Evolutionary conservation across 2,888 invertebrate species (phyloP), one percentile per base, ranked within the genome.

Genomic region (Hemicrepidius hirtus): DNA sequence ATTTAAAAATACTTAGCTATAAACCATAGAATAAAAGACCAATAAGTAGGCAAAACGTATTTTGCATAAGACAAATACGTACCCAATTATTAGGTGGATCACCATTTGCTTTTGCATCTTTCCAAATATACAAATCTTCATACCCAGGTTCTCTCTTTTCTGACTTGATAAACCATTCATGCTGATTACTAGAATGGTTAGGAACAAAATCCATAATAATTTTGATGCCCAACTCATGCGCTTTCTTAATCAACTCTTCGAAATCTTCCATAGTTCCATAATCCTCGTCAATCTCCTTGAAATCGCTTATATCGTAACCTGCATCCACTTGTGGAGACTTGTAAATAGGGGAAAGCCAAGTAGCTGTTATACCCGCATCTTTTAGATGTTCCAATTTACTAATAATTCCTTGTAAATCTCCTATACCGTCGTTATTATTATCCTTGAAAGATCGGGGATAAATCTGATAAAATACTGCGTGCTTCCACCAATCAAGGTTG

Each of bases 321-420:
- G 94, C 94, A 86, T 97, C 97, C 0, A 90, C 88, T 93, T 95
- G 94, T 0, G 96, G 96, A 0, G 95, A 95, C 68, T 88, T 87
- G 85, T 92, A 95, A 79, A 97, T 93, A 0, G 97, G 96, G 0
- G 95, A 95, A 71, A 97, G 86, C 95, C 96, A 96, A 67, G 95
- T 89, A 0, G 92, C 93, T 7, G 90, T 91, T 0, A 96, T 88
- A 0, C 94, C 94, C 0, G 93, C 87, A 5, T 94, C 91, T 53
- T 79, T 77, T 4, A 85, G 74, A 76, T 83, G 80, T 7, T 80
- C 68, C 50, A 82, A 78, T 78, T 83, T 84, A 35, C 80, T 78
- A 28, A 81, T 82, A 10, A 80, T 86, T 90, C 96, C 97, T 84
- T 90, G 89, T 12, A 97, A 86, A 85, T 97, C 97, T 0, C 97